phyloP scores from a whole-genome alignment of 2,888 invertebrate genomes.

The Germaria angustata region DNA sequence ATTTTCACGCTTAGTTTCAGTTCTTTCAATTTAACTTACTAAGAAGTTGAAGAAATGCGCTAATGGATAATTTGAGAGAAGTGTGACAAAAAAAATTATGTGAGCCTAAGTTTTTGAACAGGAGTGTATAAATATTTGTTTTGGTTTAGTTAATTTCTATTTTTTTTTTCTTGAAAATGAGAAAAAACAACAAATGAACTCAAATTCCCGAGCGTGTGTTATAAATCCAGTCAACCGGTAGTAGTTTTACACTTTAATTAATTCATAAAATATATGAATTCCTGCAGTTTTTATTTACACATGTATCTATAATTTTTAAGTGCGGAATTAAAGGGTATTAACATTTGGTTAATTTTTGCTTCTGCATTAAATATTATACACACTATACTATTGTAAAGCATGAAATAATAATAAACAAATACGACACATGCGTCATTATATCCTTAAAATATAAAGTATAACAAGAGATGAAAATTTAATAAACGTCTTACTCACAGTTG shows the following conservation, averaged over 20 bases:
- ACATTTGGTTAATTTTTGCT: background rate
- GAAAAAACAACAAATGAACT: background rate
- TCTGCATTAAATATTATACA: too few relatives aligned
- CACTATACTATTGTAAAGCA: background rate
- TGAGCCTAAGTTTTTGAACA: too few relatives aligned
- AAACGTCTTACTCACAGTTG: too few relatives aligned
- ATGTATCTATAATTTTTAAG: background rate
- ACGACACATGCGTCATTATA: too few relatives aligned
- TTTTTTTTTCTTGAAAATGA: background rate
- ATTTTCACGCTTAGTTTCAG: too few relatives aligned
- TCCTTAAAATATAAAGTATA: too few relatives aligned
- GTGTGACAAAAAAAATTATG: too few relatives aligned
- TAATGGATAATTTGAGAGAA: too few relatives aligned
- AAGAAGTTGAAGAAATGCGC: too few relatives aligned
- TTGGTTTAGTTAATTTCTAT: constrained; percentile 14
- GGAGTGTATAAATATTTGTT: background rate
- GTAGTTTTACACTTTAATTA: constrained; percentile 41
- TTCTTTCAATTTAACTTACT: too few relatives aligned
- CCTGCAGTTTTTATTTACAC: background rate
- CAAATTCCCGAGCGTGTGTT: constrained; percentile 10
- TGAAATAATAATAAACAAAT: background rate
- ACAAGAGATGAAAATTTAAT: too few relatives aligned
- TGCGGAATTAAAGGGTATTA: constrained; percentile 37
- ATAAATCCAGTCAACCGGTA: constrained; percentile 32
- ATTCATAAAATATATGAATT: constrained; percentile 30